Percentiles rank a stretch among this genome's conserved stretches.
These are phyloP conservation scores for Tinamus guttatus DNA, from an alignment of 2,113 vertebrate genomes.

Conservation along the genomic window DNA sequence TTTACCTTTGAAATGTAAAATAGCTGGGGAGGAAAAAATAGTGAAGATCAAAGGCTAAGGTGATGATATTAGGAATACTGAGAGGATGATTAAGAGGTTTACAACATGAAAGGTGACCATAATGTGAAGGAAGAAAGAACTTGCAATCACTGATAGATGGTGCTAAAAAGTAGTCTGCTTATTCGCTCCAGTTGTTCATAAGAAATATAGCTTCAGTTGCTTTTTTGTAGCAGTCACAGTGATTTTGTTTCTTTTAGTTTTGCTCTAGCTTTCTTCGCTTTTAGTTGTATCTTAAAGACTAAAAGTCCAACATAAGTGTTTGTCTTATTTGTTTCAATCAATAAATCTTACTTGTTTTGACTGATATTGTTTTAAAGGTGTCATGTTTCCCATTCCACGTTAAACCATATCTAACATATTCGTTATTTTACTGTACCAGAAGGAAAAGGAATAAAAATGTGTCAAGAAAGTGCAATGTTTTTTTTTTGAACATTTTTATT, in stretches of 20 bases:
- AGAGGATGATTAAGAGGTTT: not conserved
- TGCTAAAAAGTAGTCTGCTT: not conserved
- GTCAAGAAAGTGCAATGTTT: not conserved
- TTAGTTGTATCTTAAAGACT: not conserved
- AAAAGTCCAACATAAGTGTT: not conserved
- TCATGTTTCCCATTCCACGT: not conserved
- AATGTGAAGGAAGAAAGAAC: not conserved
- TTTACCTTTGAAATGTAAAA: not conserved
- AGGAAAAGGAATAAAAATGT: not conserved
- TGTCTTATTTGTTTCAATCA: not conserved
- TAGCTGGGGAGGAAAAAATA: not conserved
- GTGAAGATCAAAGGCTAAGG: not conserved
- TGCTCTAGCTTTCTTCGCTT: not conserved
- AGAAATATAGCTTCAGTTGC: not conserved
- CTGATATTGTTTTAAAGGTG: not conserved
- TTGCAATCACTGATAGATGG: not conserved
- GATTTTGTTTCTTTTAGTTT: not conserved
- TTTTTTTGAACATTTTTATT: not conserved
- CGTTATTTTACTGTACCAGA: not conserved
- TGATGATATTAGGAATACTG: not conserved
- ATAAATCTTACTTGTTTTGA: not conserved
- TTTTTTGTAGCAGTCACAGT: not conserved
- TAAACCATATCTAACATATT: not conserved
- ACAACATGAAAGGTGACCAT: not conserved
- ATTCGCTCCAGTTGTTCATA: not conserved